phyloP scores from a whole-genome alignment of 2,113 vertebrate species.

The Pheucticus melanocephalus region DNA sequence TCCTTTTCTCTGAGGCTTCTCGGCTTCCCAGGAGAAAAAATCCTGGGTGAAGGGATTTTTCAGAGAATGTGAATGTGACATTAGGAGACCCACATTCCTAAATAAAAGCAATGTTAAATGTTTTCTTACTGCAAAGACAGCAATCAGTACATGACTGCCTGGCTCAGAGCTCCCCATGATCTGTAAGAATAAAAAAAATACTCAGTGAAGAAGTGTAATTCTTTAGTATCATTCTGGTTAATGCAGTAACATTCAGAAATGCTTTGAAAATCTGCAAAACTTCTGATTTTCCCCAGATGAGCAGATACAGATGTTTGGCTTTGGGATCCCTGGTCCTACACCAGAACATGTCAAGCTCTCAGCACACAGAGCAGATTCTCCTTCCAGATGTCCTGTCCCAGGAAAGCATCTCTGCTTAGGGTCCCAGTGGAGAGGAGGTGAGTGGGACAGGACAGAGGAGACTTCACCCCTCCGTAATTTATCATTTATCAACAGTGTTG shows the following conservation, averaged over 20 bases:
- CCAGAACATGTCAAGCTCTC: not conserved
- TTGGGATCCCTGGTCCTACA: not conserved
- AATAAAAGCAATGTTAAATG: not conserved
- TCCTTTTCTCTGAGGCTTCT: too few relatives aligned
- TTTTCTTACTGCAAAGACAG: conserved; percentile 49
- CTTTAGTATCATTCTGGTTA: not conserved
- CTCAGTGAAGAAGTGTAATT: not conserved
- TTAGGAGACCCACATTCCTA: not conserved
- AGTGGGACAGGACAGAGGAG: not conserved
- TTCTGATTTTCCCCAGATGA: not conserved
- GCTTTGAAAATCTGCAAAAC: not conserved
- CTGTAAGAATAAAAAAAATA: not conserved
- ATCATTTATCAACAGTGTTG: not conserved
- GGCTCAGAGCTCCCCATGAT: fast-evolving
- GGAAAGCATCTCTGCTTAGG: not conserved
- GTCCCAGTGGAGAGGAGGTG: not conserved
- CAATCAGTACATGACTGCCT: fast-evolving
- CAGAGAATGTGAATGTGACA: too few relatives aligned
- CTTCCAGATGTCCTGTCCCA: not conserved
- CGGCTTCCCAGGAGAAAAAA: too few relatives aligned
- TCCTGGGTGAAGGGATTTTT: too few relatives aligned
- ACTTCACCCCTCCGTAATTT: not conserved
- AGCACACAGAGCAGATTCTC: not conserved
- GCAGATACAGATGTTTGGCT: not conserved
- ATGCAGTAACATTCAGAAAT: not conserved